Percentiles rank a stretch among this genome's conserved stretches.
Conservation (phyloP, 2,797 vertebrate genomes). For the Arvicola amphibius region DNA sequence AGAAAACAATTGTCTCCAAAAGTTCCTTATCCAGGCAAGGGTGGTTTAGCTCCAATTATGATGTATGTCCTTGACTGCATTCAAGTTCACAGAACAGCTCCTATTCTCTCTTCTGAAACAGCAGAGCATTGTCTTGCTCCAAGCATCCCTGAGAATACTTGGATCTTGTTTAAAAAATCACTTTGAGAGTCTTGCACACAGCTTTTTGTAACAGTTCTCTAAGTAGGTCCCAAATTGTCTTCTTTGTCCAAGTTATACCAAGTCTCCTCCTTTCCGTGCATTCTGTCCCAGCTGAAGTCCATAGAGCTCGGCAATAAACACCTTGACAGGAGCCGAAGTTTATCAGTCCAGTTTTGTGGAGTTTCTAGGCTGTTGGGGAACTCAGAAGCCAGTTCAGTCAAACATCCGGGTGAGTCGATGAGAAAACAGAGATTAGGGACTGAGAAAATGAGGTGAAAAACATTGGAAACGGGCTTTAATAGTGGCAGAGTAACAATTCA, state of each 20-base stretch:
- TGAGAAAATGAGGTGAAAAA: neutral
- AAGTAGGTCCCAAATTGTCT: constrained; percentile 50
- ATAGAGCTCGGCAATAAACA: neutral
- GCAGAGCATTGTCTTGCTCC: constrained; percentile 32
- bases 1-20: constrained; percentile 55
- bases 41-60: constrained; percentile 50
- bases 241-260: constrained; percentile 40
- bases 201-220: constrained; percentile 52
- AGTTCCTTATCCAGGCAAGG: constrained; percentile 36
- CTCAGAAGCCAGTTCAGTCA: neutral
- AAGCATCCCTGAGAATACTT: constrained; percentile 67
- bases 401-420: neutral
- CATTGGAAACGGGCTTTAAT: neutral
- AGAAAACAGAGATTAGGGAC: constrained; percentile 10
- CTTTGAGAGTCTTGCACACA: constrained; percentile 49
- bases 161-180: constrained; percentile 64
- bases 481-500: neutral
- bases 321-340: neutral
- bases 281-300: neutral
- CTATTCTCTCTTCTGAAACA: constrained; percentile 66
- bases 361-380: neutral
- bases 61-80: constrained; percentile 71
- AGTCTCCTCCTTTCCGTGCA: neutral
- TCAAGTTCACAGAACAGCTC: constrained; percentile 62
- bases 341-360: neutral